A percentile compares a stretch with the other conserved stretches of the same genome.
Conservation (phyloP, 37 sponge, comb jelly and placozoan species). For the Mnemiopsis leidyi region DNA sequence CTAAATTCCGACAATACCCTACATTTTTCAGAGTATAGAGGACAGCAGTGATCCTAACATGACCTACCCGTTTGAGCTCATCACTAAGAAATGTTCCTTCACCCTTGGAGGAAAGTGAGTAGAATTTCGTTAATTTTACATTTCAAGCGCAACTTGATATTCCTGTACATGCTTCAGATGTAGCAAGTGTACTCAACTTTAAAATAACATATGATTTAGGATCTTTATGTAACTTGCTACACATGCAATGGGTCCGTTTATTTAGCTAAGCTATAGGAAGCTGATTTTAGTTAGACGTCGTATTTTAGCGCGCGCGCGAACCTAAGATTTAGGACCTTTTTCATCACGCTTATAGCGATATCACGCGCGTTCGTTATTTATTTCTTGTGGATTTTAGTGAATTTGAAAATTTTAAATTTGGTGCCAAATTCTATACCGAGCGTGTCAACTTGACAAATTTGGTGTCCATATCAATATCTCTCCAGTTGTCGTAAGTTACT, state of each 20-base stretch:
- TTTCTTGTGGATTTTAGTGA: neutral
- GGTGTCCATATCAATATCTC: no score
- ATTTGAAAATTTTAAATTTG: neutral
- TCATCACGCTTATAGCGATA: neutral
- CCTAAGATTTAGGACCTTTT: neutral
- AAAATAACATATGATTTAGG: neutral
- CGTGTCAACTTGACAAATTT: no score
- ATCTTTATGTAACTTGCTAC: no score
- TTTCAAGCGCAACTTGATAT: neutral
- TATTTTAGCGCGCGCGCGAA: neutral
- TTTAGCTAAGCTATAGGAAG: no score
- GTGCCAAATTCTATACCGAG: neutral
- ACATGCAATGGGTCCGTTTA: no score
- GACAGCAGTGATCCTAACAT: constrained; percentile 40
- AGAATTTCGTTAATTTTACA: neutral
- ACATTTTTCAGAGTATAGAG: neutral
- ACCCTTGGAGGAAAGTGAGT: constrained; percentile 52
- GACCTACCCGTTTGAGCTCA: constrained; percentile 37
- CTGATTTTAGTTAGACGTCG: neutral
- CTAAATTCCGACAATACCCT: no score
- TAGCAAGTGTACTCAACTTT: neutral
- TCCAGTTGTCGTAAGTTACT: no score
- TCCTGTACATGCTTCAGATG: neutral
- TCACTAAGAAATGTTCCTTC: constrained; percentile 55
- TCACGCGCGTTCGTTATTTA: neutral